A percentile compares a stretch with the other conserved stretches of the same genome.
phyloP scores from a whole-genome alignment of 2,113 vertebrate genomes.

The Rynchops niger region DNA sequence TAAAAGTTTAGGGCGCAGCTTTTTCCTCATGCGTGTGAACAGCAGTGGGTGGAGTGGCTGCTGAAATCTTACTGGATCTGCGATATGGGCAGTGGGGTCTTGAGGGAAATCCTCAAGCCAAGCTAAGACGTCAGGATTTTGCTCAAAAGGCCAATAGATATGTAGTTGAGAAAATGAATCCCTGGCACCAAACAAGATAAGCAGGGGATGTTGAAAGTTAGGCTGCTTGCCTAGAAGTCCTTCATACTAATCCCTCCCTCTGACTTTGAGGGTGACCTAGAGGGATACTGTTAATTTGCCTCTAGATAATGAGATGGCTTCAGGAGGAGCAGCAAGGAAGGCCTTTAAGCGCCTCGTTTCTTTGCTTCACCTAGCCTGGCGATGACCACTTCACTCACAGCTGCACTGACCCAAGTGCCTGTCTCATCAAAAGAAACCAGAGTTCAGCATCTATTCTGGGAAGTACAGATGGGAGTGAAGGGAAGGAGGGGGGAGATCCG shows the following conservation, averaged over 20 bases:
- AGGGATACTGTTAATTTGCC: not conserved
- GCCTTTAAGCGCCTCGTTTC: not conserved
- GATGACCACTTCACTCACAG: constrained; percentile 19
- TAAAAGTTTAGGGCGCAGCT: not conserved
- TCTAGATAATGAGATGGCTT: not conserved
- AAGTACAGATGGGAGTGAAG: constrained; percentile 54
- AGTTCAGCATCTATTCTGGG: constrained; percentile 65
- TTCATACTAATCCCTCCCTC: not conserved
- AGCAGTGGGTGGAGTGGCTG: not conserved
- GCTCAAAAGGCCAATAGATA: not conserved
- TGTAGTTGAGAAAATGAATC: constrained; percentile 1
- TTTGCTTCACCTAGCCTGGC: not conserved
- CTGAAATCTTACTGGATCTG: constrained; percentile 37
- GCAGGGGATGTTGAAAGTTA: constrained; percentile 9
- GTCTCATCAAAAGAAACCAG: constrained; percentile 50
- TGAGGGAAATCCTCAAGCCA: constrained; percentile 43
- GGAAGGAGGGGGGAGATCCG: not conserved
- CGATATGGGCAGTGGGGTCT: not conserved
- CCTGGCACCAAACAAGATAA: constrained; percentile 10
- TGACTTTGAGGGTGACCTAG: not conserved
- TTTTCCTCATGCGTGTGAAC: not conserved
- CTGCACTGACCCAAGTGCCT: constrained; percentile 20
- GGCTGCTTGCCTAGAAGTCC: not conserved
- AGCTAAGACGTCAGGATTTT: not conserved
- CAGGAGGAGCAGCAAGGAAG: not conserved